These are phyloP conservation scores for Hetaerina americana DNA, from an alignment of 1,140 invertebrate genomes.

Conservation along the genomic window DNA sequence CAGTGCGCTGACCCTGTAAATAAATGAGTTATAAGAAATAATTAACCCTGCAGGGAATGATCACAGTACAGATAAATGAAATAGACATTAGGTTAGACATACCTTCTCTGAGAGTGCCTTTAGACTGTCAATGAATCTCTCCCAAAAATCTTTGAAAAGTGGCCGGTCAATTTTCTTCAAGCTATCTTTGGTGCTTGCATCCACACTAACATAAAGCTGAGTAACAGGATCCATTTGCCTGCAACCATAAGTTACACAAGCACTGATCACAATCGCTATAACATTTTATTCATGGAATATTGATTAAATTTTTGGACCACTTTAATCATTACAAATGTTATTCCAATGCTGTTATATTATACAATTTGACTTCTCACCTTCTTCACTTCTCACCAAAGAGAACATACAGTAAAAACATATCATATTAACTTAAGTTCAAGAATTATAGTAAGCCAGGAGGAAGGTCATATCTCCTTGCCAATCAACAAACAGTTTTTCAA, in stretches of 20 bases:
- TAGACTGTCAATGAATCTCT: conserved; percentile 43
- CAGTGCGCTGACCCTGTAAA: conserved; percentile 41
- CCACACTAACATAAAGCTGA: conserved; percentile 51
- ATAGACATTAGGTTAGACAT: neutral
- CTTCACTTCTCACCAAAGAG: too few relatives aligned
- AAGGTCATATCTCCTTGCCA: too few relatives aligned
- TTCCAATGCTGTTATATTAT: too few relatives aligned
- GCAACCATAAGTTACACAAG: conserved; percentile 11
- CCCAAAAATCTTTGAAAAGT: conserved; percentile 49
- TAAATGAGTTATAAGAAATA: neutral
- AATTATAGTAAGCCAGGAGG: too few relatives aligned
- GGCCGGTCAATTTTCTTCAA: conserved; percentile 51
- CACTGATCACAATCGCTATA: conserved; percentile 1
- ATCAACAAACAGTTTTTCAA: too few relatives aligned
- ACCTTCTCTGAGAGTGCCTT: conserved; percentile 37
- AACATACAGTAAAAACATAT: conserved; percentile 4
- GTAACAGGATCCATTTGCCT: conserved; percentile 42
- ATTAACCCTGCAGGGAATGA: neutral
- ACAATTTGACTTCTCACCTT: too few relatives aligned
- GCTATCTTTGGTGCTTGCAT: conserved; percentile 48
- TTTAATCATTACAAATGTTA: too few relatives aligned
- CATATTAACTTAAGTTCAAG: too few relatives aligned
- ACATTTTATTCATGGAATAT: neutral
- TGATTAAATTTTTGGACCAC: conserved; percentile 4
- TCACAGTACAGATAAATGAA: too few relatives aligned